These are phyloP conservation scores for Gallinago stenura DNA, from an alignment of 2,797 vertebrate genomes.

Conservation along the genomic window DNA sequence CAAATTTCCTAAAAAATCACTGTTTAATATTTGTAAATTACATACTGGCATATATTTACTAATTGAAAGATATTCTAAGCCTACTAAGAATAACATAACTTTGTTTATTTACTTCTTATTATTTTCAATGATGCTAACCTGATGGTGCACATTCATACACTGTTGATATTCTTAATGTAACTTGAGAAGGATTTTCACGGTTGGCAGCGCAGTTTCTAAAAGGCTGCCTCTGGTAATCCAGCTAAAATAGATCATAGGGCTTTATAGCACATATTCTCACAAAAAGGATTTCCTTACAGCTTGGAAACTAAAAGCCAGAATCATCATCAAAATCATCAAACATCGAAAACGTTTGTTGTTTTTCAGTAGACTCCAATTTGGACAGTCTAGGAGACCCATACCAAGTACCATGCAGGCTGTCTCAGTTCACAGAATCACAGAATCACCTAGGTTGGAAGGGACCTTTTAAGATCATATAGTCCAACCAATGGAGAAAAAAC, in stretches of 20 bases:
- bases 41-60: background rate
- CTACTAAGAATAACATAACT: background rate
- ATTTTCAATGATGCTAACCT: background rate
- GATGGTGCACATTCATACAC: background rate
- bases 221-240: background rate
- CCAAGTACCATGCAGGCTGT: background rate
- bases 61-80: background rate
- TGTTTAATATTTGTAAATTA: background rate
- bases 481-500: too few species aligned
- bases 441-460: too few species aligned
- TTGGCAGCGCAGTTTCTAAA: background rate
- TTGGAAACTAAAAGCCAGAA: background rate
- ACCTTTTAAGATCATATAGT: too few species aligned
- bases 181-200: background rate
- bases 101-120: background rate
- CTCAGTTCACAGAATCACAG: background rate
- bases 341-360: background rate
- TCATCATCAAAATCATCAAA: background rate
- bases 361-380: background rate
- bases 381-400: background rate
- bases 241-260: background rate
- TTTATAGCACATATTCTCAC: background rate
- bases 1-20: background rate
- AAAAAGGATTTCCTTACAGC: background rate
- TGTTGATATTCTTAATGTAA: background rate